Evolutionary conservation across 2,888 invertebrate genomes (phyloP).

Genomic region (Pediacus dermestoides): DNA sequence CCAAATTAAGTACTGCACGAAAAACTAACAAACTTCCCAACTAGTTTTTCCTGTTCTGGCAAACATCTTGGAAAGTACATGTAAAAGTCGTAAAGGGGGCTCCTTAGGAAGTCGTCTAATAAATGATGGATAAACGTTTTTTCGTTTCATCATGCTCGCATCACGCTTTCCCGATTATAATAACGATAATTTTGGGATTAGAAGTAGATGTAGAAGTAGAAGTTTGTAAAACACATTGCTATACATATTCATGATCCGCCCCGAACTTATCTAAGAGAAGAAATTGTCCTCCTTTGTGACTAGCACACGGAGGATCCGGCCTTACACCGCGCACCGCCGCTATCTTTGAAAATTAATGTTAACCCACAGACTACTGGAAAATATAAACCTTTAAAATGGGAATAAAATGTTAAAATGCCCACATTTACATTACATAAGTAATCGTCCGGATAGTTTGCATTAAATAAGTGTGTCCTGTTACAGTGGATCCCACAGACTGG

Average conservation of each 20-base stretch:
- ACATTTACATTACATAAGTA: conserved; percentile 39
- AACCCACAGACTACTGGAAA: conserved; percentile 40
- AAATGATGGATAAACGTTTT: conserved; percentile 15
- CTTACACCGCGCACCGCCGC: conserved; percentile 24
- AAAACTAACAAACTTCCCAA: no score
- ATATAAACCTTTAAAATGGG: conserved; percentile 45
- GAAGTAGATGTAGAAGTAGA: conserved; percentile 26
- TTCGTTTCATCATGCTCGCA: conserved; percentile 22
- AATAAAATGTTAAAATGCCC: conserved; percentile 44
- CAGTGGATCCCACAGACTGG: conserved; percentile 15
- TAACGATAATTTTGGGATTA: conserved; percentile 41
- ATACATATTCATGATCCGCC: conserved; percentile 41
- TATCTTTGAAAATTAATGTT: conserved; percentile 41
- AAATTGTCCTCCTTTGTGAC: conserved; percentile 38
- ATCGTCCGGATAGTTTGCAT: conserved; percentile 30
- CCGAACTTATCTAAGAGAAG: conserved; percentile 39
- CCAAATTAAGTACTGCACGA: no score
- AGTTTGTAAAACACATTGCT: conserved; percentile 38
- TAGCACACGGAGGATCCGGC: conserved; percentile 30
- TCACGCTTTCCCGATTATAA: conserved; percentile 30
- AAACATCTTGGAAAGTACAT: conserved; percentile 5
- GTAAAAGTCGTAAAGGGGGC: not conserved
- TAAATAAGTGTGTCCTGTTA: conserved; percentile 22
- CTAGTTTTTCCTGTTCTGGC: no score
- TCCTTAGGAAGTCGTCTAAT: conserved; percentile 3